These are phyloP conservation scores for Polylopha cassiicola DNA, from an alignment of 2,888 invertebrate genomes.

Conservation along the genomic window DNA sequence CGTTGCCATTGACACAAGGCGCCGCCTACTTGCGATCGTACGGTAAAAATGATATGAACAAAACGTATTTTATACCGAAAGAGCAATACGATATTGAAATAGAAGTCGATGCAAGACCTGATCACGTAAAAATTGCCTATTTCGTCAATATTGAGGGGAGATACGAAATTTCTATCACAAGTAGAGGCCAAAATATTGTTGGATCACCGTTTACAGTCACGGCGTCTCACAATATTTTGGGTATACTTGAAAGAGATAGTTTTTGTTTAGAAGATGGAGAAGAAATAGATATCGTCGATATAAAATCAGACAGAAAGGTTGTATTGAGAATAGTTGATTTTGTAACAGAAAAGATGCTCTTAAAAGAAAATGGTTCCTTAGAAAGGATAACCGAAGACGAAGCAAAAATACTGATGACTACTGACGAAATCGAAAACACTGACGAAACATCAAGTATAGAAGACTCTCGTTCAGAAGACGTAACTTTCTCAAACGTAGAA, in stretches of 20 bases:
- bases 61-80: slow-evolving; percentile 69
- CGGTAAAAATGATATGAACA: slow-evolving; percentile 66
- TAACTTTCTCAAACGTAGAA: slow-evolving; percentile 8
- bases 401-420: slow-evolving; percentile 57
- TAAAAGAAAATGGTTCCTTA: slow-evolving; percentile 70
- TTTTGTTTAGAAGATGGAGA: slow-evolving; percentile 65
- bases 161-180: slow-evolving; percentile 76
- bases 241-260: slow-evolving; percentile 53
- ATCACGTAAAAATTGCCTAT: slow-evolving; percentile 73
- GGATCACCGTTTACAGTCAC: slow-evolving; percentile 79
- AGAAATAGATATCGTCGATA: slow-evolving; percentile 68
- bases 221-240: slow-evolving; percentile 57
- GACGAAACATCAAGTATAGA: slow-evolving; percentile 24
- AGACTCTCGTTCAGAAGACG: slow-evolving; percentile 24
- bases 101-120: slow-evolving; percentile 59
- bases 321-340: slow-evolving; percentile 74
- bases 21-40: slow-evolving; percentile 62
- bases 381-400: slow-evolving; percentile 68
- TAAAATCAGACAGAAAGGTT: slow-evolving; percentile 65
- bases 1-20: slow-evolving; percentile 64
- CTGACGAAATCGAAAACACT: slow-evolving; percentile 33
- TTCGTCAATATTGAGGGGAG: slow-evolving; percentile 70
- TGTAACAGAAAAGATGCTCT: slow-evolving; percentile 74
- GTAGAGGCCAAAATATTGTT: slow-evolving; percentile 72
- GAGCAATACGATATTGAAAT: slow-evolving; percentile 72